Evolutionary conservation across 2,797 vertebrate species (phyloP).

Genomic region (Cetoscarus ocellatus): DNA sequence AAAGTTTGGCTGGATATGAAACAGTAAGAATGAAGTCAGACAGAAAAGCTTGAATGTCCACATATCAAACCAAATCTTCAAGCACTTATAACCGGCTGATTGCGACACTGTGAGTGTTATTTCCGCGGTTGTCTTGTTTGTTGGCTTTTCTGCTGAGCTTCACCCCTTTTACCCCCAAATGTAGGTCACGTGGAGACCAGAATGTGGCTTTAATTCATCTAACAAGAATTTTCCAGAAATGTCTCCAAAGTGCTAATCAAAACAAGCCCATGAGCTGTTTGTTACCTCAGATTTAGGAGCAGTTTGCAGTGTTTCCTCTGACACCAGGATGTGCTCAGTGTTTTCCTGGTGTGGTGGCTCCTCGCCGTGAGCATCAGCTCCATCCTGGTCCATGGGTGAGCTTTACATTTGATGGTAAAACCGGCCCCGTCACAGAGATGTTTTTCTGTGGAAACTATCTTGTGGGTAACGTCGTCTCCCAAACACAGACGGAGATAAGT

Average conservation of each 20-base stretch:
- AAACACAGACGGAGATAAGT: conserved; percentile 1
- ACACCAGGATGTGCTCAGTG: not conserved
- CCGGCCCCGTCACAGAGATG: not conserved
- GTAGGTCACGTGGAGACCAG: not conserved
- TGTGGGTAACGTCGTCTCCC: conserved; percentile 1
- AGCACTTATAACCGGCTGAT: no score
- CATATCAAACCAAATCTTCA: no score
- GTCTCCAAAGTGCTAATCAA: not conserved
- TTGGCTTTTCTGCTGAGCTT: not conserved
- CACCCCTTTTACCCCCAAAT: not conserved
- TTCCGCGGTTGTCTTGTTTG: no score
- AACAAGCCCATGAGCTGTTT: not conserved
- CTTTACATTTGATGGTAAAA: not conserved
- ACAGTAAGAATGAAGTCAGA: not conserved
- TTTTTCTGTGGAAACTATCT: conserved; percentile 19
- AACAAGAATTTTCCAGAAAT: not conserved
- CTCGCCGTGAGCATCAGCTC: not conserved
- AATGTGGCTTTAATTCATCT: not conserved
- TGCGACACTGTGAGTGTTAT: no score
- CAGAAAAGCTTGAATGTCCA: no score
- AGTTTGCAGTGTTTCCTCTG: no score
- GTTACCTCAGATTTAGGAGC: not conserved
- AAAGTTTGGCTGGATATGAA: no score
- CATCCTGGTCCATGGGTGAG: not conserved
- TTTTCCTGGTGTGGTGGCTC: not conserved